Percentiles rank a stretch among this genome's conserved stretches.
Evolutionary conservation across 2,888 invertebrate species (phyloP).

Genomic region (Drepana falcataria): DNA sequence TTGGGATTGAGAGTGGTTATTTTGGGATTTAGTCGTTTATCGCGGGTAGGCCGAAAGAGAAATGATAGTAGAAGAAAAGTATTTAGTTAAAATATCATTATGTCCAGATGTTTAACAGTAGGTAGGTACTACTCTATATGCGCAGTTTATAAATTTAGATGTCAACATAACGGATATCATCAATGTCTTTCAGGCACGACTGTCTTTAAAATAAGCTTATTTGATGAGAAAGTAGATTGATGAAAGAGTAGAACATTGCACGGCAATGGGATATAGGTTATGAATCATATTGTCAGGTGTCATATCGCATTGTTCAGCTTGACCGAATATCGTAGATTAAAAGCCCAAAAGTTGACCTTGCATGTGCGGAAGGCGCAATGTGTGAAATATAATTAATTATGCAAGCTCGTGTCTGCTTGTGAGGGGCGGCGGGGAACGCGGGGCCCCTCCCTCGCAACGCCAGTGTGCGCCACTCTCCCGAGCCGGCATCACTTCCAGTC

Average conservation of each 20-base stretch:
- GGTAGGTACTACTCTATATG: no score
- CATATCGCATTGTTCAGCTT: neutral
- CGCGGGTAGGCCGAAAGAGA: no score
- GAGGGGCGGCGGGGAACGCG: constrained; percentile 34
- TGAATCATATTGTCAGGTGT: neutral
- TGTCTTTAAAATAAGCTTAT: no score
- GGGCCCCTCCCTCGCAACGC: constrained; percentile 48
- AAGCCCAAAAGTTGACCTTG: constrained; percentile 65
- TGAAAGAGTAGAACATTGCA: no score
- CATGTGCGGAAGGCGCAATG: constrained; percentile 58
- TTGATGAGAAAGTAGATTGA: no score
- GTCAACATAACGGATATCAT: no score
- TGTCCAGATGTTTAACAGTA: no score
- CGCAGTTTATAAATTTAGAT: no score
- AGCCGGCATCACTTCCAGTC: constrained; percentile 51
- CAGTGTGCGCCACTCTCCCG: constrained; percentile 75
- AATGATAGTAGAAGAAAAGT: no score
- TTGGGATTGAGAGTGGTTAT: neutral
- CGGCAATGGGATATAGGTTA: neutral
- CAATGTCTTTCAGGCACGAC: no score
- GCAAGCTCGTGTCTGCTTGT: constrained; percentile 68
- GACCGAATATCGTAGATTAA: constrained; percentile 18
- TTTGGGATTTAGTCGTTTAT: no score
- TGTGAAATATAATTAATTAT: constrained; percentile 70
- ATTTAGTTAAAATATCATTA: no score